These are phyloP conservation scores for Chirona hameri DNA, from an alignment of 2,888 invertebrate species.

Conservation along the genomic window DNA sequence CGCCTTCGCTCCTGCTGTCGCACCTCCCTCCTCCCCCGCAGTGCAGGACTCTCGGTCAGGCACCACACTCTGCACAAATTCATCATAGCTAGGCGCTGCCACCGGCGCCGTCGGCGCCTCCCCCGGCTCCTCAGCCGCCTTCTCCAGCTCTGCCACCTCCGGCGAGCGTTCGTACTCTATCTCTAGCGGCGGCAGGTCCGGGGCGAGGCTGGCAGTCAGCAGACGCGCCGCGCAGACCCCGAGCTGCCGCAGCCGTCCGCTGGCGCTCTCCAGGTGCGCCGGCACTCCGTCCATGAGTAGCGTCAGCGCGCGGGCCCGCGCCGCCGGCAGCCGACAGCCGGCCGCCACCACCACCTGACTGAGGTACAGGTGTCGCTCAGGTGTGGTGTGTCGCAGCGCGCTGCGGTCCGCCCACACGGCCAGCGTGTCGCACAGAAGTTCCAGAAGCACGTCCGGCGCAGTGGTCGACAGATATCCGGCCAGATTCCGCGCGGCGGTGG, in stretches of 20 bases:
- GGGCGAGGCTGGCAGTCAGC: conserved; percentile 53
- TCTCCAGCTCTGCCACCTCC: conserved; percentile 48
- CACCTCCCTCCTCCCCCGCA: neutral
- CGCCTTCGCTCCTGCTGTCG: too few relatives aligned
- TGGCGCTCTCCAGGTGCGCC: conserved; percentile 63
- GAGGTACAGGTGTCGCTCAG: conserved; percentile 67
- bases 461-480: conserved; percentile 56
- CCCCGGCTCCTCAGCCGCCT: conserved; percentile 55
- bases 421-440: conserved; percentile 56
- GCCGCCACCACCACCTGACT: conserved; percentile 56
- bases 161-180: conserved; percentile 64
- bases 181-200: conserved; percentile 52
- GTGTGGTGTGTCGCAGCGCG: conserved; percentile 58
- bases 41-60: too few relatives aligned
- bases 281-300: conserved; percentile 61
- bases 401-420: conserved; percentile 66
- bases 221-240: conserved; percentile 74
- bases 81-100: neutral
- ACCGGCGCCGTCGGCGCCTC: conserved; percentile 43
- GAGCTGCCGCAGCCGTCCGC: conserved; percentile 58
- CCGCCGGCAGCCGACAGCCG: neutral
- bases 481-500: conserved; percentile 57
- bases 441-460: conserved; percentile 46
- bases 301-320: conserved; percentile 24
- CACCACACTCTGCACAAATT: neutral